Evolutionary conservation across 2,888 invertebrate species (phyloP).

Genomic region (Cantharis rufa): DNA sequence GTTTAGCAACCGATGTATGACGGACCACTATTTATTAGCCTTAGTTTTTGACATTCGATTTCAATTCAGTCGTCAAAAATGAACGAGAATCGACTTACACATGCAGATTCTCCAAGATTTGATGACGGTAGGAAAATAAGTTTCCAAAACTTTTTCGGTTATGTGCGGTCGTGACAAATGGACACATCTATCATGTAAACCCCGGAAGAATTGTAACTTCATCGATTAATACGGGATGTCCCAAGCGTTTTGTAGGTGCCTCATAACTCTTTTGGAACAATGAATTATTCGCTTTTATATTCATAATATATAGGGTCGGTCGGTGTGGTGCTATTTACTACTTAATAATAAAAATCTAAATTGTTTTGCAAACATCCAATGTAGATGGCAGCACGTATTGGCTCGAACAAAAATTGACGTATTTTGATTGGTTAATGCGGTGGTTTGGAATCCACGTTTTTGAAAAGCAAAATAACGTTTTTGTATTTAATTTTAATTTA

Average conservation of each 20-base stretch:
- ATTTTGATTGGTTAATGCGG: not conserved
- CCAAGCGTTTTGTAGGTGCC: not conserved
- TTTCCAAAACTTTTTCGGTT: constrained; percentile 6
- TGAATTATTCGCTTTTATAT: not conserved
- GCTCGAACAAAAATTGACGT: not conserved
- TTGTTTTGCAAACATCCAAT: not conserved
- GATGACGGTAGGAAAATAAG: constrained; percentile 5
- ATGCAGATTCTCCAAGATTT: no score
- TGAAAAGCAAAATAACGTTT: no score
- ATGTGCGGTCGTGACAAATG: constrained; percentile 20
- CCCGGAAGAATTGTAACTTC: constrained; percentile 21
- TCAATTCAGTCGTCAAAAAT: not conserved
- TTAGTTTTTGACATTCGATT: not conserved
- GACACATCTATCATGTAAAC: constrained; percentile 21
- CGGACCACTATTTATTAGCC: not conserved
- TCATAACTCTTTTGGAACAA: not conserved
- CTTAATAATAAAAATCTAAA: not conserved
- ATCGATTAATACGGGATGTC: constrained; percentile 1
- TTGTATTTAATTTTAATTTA: not conserved
- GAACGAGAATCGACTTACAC: not conserved
- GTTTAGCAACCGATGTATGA: not conserved
- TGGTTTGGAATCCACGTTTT: no score
- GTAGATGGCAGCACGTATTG: not conserved
- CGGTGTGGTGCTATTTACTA: not conserved
- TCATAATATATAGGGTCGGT: not conserved